A percentile compares a stretch with the other conserved stretches of the same genome.
Evolutionary conservation across 1,140 invertebrate genomes (phyloP).

Genomic region (Cephus cinctus): DNA sequence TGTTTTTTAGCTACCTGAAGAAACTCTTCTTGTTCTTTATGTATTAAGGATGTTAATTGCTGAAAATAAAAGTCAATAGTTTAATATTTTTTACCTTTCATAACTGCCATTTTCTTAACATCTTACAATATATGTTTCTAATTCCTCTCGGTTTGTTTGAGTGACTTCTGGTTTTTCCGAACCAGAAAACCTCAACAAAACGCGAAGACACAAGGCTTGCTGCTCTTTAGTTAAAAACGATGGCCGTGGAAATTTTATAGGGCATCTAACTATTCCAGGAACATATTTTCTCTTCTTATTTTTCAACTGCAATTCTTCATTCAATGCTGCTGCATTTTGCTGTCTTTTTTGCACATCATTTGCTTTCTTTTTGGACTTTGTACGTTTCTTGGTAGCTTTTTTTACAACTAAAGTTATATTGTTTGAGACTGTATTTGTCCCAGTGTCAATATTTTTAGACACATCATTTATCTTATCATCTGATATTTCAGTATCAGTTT

Average conservation of each 20-base stretch:
- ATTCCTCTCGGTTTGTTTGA: slow-evolving; percentile 22
- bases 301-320: neutral
- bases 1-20: slow-evolving; percentile 23
- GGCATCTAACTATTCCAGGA: slow-evolving; percentile 27
- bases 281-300: slow-evolving; percentile 16
- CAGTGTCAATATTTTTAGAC: neutral
- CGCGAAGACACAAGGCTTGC: slow-evolving; percentile 25
- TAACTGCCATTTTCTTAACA: neutral
- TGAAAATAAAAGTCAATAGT: slow-evolving; percentile 14
- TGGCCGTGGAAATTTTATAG: slow-evolving; percentile 18
- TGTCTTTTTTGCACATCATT: too few relatives aligned
- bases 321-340: too few relatives aligned
- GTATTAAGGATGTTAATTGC: slow-evolving; percentile 22
- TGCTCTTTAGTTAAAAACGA: slow-evolving; percentile 24
- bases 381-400: neutral
- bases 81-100: neutral
- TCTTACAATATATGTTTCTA: slow-evolving; percentile 27
- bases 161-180: slow-evolving; percentile 16
- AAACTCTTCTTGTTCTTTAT: slow-evolving; percentile 31
- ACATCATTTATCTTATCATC: neutral
- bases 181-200: slow-evolving; percentile 23
- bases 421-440: neutral
- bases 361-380: neutral
- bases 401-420: too few relatives aligned
- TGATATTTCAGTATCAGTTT: neutral